These are phyloP conservation scores for Numida meleagris DNA, from an alignment of 2,113 vertebrate genomes.

Conservation along the genomic window DNA sequence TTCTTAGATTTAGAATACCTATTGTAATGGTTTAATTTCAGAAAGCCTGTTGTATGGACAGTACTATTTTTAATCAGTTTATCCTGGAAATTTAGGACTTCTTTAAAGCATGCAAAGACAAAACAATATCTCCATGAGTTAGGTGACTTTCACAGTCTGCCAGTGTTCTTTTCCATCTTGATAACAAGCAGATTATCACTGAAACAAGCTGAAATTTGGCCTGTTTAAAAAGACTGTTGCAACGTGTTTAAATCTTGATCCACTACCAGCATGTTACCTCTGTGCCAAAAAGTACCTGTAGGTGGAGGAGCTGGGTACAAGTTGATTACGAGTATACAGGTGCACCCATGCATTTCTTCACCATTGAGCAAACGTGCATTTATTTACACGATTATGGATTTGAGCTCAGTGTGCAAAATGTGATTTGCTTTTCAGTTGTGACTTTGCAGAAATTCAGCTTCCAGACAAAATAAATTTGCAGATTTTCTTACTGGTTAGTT, in stretches of 20 bases:
- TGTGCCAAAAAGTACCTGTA: neutral
- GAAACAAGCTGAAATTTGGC: neutral
- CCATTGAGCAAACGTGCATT: neutral
- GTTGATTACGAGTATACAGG: too few relatives aligned
- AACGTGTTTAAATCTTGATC: neutral
- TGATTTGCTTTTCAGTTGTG: neutral
- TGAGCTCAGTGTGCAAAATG: neutral
- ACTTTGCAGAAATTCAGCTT: neutral
- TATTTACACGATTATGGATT: neutral
- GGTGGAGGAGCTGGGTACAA: neutral
- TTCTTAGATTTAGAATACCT: neutral
- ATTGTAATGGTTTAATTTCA: neutral
- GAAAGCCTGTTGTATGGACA: neutral
- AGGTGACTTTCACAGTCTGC: neutral
- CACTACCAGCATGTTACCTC: neutral
- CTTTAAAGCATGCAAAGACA: conserved; percentile 32
- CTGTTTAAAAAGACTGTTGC: neutral
- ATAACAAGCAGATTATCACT: neutral
- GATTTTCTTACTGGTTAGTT: neutral
- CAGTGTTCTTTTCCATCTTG: neutral
- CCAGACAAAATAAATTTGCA: neutral
- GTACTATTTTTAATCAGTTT: neutral
- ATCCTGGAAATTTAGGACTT: neutral
- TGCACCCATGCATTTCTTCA: neutral
- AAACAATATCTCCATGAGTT: conserved; percentile 49